These are phyloP conservation scores for Cairina moschata DNA, from an alignment of 2,113 vertebrate genomes.

Conservation along the genomic window DNA sequence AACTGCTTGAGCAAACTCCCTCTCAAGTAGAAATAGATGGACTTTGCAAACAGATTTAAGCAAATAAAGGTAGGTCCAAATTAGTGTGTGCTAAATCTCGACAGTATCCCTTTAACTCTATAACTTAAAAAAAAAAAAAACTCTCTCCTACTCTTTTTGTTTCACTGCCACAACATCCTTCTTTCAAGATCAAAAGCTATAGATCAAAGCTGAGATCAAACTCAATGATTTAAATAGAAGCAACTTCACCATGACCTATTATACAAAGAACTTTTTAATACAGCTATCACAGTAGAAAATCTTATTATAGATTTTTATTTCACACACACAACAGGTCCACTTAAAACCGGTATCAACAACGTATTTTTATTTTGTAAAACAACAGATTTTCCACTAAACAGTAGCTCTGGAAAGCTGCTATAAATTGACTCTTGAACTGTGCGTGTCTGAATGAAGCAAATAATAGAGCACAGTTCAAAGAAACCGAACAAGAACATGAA, in stretches of 20 bases:
- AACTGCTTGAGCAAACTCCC: not conserved
- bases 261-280: slow-evolving; percentile 51
- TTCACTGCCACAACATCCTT: slow-evolving; percentile 75
- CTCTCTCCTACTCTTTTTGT: slow-evolving; percentile 39
- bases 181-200: slow-evolving; percentile 83
- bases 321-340: slow-evolving; percentile 17
- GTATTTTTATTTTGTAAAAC: slow-evolving; percentile 44
- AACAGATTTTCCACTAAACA: slow-evolving; percentile 9
- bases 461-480: not conserved
- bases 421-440: not conserved
- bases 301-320: slow-evolving; percentile 58
- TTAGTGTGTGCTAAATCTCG: slow-evolving; percentile 24
- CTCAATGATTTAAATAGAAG: slow-evolving; percentile 77
- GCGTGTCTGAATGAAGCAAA: not conserved
- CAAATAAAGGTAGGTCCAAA: not conserved
- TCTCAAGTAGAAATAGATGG: not conserved
- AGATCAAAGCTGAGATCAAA: slow-evolving; percentile 83
- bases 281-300: slow-evolving; percentile 57
- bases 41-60: not conserved
- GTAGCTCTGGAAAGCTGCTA: not conserved
- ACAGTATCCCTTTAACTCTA: slow-evolving; percentile 62
- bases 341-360: slow-evolving; percentile 14
- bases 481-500: not conserved
- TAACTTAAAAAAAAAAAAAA: not conserved
- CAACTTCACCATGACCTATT: slow-evolving; percentile 67